Conservation (phyloP, 2,797 vertebrate species). For the Anolis apletophallus region DNA sequence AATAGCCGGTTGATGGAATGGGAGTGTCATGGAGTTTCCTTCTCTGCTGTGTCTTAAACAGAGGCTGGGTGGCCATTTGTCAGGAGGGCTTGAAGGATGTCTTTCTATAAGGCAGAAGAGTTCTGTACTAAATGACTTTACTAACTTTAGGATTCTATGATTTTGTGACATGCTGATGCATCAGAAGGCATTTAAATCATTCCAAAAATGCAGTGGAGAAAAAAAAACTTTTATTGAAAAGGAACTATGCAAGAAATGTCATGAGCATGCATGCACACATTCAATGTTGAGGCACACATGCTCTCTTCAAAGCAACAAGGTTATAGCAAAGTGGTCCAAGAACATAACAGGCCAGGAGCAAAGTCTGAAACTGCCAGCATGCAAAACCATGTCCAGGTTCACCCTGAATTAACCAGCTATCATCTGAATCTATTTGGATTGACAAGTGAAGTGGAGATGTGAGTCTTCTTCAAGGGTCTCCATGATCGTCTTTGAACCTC, state of each 20-base stretch:
- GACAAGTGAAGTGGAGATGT: too few species aligned
- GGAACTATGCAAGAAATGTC: neutral
- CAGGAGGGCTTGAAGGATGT: too few species aligned
- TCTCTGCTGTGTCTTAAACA: too few species aligned
- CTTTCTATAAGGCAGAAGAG: too few species aligned
- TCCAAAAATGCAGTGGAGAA: constrained; percentile 46
- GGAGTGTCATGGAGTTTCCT: too few species aligned
- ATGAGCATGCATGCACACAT: too few species aligned
- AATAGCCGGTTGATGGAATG: too few species aligned
- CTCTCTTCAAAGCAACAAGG: neutral
- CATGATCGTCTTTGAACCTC: rapidly evolving
- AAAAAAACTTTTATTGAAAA: constrained; percentile 65
- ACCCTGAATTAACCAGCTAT: too few species aligned
- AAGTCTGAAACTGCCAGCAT: neutral
- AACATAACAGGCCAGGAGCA: neutral
- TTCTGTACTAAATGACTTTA: too few species aligned
- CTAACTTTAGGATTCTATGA: too few species aligned
- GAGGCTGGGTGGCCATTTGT: too few species aligned
- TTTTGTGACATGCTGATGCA: too few species aligned
- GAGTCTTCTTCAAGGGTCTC: rapidly evolving
- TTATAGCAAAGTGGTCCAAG: neutral
- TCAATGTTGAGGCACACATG: neutral
- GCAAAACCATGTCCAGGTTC: neutral
- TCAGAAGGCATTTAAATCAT: neutral
- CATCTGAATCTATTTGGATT: neutral